phyloP scores from a whole-genome alignment of 2,113 vertebrate species.

The Piliocolobus tephrosceles region DNA sequence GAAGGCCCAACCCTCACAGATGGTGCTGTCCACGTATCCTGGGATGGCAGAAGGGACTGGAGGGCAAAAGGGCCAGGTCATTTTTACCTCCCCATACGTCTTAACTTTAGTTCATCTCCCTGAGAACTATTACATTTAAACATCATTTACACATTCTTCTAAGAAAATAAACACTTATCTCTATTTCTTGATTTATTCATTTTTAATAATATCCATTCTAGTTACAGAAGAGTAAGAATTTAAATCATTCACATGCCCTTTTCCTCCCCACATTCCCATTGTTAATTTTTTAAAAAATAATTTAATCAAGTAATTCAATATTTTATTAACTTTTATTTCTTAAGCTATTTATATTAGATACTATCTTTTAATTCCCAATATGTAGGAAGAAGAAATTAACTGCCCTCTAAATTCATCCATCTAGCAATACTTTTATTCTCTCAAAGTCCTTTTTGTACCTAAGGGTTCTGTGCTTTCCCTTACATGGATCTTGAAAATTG shows the following conservation, averaged over 20 bases:
- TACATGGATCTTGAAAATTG: background rate
- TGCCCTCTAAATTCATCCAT: background rate
- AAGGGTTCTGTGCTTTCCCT: background rate
- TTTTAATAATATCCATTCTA: background rate
- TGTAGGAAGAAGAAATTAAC: background rate
- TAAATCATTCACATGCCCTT: background rate
- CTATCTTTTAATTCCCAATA: background rate
- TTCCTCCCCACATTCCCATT: background rate
- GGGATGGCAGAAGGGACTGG: background rate
- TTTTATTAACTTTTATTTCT: background rate
- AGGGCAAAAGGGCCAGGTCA: background rate
- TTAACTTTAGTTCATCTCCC: background rate
- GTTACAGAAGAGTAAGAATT: background rate
- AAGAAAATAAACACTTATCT: background rate
- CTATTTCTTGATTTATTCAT: background rate
- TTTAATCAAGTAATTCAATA: background rate
- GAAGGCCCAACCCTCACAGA: background rate
- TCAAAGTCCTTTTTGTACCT: background rate
- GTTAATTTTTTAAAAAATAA: background rate
- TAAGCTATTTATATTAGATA: background rate
- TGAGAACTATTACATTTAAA: background rate
- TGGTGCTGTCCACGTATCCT: background rate
- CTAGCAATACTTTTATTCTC: background rate
- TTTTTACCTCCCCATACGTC: background rate
- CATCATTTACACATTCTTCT: background rate